A percentile compares a stretch with the other conserved stretches of the same genome.
phyloP scores from a whole-genome alignment of 2,888 invertebrate genomes.

The Coenonympha glycerion region DNA sequence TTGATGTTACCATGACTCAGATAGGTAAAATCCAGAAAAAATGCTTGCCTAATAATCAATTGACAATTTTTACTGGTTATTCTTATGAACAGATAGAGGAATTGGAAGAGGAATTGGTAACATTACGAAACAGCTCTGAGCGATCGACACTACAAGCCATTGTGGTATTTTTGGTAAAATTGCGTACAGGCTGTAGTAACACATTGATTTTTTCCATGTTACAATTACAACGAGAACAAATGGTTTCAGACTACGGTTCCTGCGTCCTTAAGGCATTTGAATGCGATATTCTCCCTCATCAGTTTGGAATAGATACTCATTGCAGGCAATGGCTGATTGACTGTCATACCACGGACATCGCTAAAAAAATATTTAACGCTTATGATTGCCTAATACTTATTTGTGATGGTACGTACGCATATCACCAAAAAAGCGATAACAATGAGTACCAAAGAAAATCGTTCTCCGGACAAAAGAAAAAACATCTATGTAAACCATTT shows the following conservation, averaged over 20 bases:
- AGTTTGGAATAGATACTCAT: background rate
- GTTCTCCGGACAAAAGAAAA: background rate
- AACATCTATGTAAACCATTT: background rate
- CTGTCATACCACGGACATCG: background rate
- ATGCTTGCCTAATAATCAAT: background rate
- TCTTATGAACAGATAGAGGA: background rate
- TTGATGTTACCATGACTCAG: background rate
- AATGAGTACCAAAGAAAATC: conserved; percentile 3
- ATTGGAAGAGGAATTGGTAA: background rate
- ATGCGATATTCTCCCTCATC: background rate
- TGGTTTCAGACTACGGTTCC: background rate
- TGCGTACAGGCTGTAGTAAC: conserved; percentile 3
- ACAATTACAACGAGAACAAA: background rate
- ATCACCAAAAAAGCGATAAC: conserved; percentile 1
- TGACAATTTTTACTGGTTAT: background rate
- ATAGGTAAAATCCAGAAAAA: background rate
- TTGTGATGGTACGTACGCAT: background rate
- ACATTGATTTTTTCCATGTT: background rate
- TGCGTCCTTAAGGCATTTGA: background rate
- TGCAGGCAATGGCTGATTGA: background rate
- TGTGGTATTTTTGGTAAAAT: conserved; percentile 7
- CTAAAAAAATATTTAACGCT: background rate
- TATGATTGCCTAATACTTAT: background rate
- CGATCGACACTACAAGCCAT: conserved; percentile 2
- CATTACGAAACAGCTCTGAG: background rate